Evolutionary conservation across 2,888 invertebrate genomes (phyloP), one percentile per base, ranked within the genome.

Genomic region (Acrobasis repandana): DNA sequence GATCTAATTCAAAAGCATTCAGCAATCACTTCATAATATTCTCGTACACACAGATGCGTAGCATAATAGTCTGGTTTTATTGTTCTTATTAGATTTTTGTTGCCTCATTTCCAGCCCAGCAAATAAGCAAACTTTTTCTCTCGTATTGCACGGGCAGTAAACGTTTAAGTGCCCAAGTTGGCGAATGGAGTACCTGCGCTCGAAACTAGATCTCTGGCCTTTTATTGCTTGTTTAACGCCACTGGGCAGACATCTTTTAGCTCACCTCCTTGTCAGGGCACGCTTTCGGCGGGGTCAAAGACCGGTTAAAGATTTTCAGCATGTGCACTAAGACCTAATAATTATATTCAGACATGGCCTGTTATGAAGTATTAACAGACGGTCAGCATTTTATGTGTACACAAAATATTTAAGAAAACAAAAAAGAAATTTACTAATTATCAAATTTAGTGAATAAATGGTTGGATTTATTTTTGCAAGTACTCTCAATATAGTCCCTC

Each of bases 211-310:
- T 46, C 47, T 28, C 56, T 47, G 15, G 9, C 15, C 0, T 33
- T 47, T 47, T 46, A 43, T 43, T 43, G 43, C 43, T 33, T 28
- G n/a, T 46, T 48, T 47, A 20, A 56, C 56, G 43, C n/a, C 28
- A 14, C 28, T 14, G 20, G 11, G 20, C 50, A 50, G 18, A 10
- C 50, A 14, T 20, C 18, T 8, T 20, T 50, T 14, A 50, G 28
- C 50, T n/a, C 15, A 59, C 34, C 38, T 59, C 56, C 59, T 48
- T 59, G 59, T 38, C 56, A 56, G 56, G 54, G 38, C 61, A 60
- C n/a, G 20, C 11, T 51, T 46, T 38, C 57, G 50, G 20, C 61
- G 65, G 63, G 70, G 65, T 70, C 68, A 67, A 33, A 18, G 14
- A 43, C 38, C 33, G 34, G n/a, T 34, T 15, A 34, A 33, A n/a